Evolutionary conservation across 2,113 vertebrate species (phyloP).

Genomic region (Indicator indicator): DNA sequence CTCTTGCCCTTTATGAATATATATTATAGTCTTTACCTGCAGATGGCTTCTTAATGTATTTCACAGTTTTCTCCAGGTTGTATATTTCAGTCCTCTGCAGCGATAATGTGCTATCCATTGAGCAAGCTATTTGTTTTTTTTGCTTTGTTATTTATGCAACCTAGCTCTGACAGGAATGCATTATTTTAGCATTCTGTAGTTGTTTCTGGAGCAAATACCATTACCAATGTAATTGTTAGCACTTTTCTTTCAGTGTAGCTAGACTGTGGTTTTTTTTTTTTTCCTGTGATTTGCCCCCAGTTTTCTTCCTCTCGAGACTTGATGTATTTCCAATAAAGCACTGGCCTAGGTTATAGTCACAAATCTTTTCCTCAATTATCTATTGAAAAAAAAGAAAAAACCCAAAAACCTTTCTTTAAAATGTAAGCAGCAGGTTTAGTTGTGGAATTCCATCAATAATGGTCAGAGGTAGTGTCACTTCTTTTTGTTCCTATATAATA

Average conservation of each 20-base stretch:
- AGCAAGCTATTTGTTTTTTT: neutral
- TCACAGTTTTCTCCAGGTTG: neutral
- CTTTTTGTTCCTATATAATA: neutral
- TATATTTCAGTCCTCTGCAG: neutral
- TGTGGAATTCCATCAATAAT: neutral
- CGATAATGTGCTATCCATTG: neutral
- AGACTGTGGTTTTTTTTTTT: neutral
- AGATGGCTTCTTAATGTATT: neutral
- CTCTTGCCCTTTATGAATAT: neutral
- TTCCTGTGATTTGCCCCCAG: neutral
- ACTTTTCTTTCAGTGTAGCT: neutral
- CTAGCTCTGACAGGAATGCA: neutral
- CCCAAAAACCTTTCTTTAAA: neutral
- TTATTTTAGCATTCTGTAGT: neutral
- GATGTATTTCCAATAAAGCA: neutral
- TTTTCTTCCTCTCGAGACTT: neutral
- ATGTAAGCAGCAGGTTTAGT: neutral
- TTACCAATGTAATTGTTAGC: neutral
- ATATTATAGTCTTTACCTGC: neutral
- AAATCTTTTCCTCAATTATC: neutral
- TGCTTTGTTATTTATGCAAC: neutral
- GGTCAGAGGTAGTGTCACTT: neutral
- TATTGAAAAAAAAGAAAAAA: neutral
- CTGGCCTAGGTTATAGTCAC: neutral
- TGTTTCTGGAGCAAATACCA: conserved; percentile 20